Evolutionary conservation across 1,140 invertebrate species (phyloP).

Genomic region (Anastrepha ludens): DNA sequence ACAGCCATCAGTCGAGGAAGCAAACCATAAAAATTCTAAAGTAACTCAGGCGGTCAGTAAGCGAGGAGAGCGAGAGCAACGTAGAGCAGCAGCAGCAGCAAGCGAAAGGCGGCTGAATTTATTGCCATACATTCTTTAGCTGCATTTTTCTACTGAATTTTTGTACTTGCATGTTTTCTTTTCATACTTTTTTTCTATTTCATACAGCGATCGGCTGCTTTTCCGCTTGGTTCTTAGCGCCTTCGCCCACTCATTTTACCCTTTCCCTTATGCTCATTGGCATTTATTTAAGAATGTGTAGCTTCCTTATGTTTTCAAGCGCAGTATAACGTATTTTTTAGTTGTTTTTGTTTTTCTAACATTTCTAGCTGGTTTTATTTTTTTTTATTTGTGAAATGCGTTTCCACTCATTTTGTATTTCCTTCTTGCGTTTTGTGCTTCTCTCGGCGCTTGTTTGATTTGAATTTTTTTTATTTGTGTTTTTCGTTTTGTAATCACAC

Average conservation of each 20-base stretch:
- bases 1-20: not conserved
- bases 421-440: not conserved
- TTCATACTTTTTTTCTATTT: not conserved
- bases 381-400: slow-evolving; percentile 3
- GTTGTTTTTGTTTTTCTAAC: not conserved
- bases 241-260: not conserved
- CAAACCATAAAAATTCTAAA: slow-evolving; percentile 13
- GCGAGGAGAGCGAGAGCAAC: not conserved
- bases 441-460: not conserved
- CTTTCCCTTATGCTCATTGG: not conserved
- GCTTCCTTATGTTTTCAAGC: not conserved
- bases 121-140: not conserved
- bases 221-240: not conserved
- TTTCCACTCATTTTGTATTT: slow-evolving; percentile 20
- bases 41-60: not conserved
- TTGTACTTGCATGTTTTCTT: not conserved
- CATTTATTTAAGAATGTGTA: slow-evolving; percentile 1
- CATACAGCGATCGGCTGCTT: not conserved
- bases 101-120: not conserved
- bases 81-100: not conserved
- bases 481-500: slow-evolving; percentile 1
- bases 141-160: not conserved
- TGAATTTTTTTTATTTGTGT: not conserved
- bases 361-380: not conserved
- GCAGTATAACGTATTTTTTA: not conserved